Evolutionary conservation across 2,113 vertebrate species (phyloP), one percentile per base, ranked within the genome.

Genomic region (Melierax canorus): DNA sequence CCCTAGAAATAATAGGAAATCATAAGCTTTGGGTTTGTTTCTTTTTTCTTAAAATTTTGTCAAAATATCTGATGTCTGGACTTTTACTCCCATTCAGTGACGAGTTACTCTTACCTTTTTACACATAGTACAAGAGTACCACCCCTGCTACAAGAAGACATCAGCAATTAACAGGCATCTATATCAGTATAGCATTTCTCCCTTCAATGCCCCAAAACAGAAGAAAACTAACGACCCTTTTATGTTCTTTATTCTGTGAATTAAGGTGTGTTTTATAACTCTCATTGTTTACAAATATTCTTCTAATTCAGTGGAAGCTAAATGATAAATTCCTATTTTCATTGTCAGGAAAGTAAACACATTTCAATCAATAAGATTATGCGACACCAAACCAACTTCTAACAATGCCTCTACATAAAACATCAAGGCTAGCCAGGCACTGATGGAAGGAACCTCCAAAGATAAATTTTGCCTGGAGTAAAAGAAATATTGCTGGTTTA

Each of bases 281-380:
- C 22, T 24, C 1, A 22, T 29, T 38, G 84, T 84, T 92, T 32
- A 85, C 15, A 79, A 73, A 32, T 73, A 71, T 58, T 68, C 27
- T 88, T 93, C 62, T 53, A 88, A 88, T n/a, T 76, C 94, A 60
- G 58, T 82, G 38, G 34, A 82, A 88, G 50, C 10, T 72, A 91
- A 88, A 93, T 39, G 4, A 82, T 50, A 88, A 86, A 86, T 66
- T 86, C n/a, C 22, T 79, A 26, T 82, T 86, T 80, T 55, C 36
- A 55, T 63, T 88, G n/a, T 90, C 46, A 80, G 63, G 71, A 72
- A 91, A 96, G 43, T 80, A 94, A 95, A 94, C 46, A 79, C 21
- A 75, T 68, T 91, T 82, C 74, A 88, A 68, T 91, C 94, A 94
- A 68, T 94, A 95, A 72, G 27, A 72, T 23, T 67, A 73, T 20